Evolutionary conservation across 1,140 invertebrate genomes (phyloP), one percentile per base, ranked within the genome.

Genomic region (Latrodectus geometricus): DNA sequence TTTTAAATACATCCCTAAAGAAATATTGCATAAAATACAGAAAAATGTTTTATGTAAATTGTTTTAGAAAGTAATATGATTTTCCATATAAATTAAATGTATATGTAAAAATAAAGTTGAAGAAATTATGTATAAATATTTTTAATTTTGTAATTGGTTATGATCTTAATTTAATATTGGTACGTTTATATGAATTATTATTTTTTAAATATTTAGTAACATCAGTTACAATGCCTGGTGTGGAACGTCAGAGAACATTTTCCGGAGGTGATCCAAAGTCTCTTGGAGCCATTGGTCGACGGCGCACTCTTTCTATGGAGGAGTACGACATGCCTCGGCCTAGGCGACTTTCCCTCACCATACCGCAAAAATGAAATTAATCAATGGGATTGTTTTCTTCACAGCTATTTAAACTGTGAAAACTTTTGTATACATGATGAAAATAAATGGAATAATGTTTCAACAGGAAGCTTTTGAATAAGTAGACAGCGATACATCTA

Each of bases 271-370:
- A 87, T 74, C 75, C 75, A 52, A 85, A 89, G 68, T 86, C 86
- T 54, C 88, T 90, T 17, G 89, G 89, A 50, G 88, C 89, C 56
- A 87, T 90, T 68, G 89, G 89, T 48, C 86, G 89, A 61, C 82
- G 89, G 79, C 88, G 89, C 66, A 90, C 89, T 52, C 86, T 90
- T 8, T 90, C 89, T 17, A 90, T 90, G 89, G 89, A 90, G 79
- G 89, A 90, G 79, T 90, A 90, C 85, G 89, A 89, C 79, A 88
- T 88, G 88, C 89, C 89, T n/a, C 77, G 89, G 50, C 88, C 88
- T 35, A 85, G 89, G 78, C 79, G 89, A 20, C 87, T 89, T 8
- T 88, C 88, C 56, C 84, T 89, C 49, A 89, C 89, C 79, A 89
- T 86, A 17, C 76, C 88, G 23, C 87, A 88, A 66, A 88, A 88